Percentiles rank a stretch among this genome's conserved stretches.
phyloP scores from a whole-genome alignment of 1,140 invertebrate genomes.

The Druon quercuslanigerum region DNA sequence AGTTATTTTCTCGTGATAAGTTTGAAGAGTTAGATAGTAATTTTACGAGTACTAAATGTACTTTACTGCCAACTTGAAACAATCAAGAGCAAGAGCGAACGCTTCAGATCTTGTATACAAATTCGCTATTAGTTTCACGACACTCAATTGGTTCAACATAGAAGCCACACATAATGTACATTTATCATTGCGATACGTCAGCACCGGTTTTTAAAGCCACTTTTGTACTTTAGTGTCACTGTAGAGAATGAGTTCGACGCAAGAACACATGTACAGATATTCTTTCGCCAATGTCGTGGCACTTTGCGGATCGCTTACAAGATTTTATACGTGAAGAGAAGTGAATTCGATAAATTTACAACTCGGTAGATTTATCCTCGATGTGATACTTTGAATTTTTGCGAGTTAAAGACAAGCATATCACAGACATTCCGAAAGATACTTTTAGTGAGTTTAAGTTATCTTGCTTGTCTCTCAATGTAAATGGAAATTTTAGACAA shows the following conservation, averaged over 20 bases:
- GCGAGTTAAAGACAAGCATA: constrained; percentile 21
- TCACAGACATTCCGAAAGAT: constrained; percentile 24
- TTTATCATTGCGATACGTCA: constrained; percentile 42
- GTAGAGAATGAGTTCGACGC: constrained; percentile 22
- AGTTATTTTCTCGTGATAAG: too few relatives aligned
- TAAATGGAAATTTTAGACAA: background rate
- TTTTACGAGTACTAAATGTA: constrained; percentile 2
- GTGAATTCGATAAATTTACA: background rate
- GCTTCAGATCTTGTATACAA: background rate
- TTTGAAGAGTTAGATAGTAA: background rate
- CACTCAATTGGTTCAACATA: constrained; percentile 50
- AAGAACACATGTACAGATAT: constrained; percentile 48
- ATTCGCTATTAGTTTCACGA: constrained; percentile 4
- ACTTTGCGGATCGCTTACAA: constrained; percentile 35
- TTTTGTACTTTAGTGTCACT: constrained; percentile 26
- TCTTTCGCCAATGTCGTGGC: constrained; percentile 54
- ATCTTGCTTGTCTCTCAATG: background rate
- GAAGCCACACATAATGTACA: constrained; percentile 29
- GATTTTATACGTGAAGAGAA: constrained; percentile 38
- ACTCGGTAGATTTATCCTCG: background rate
- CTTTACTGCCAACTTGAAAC: background rate
- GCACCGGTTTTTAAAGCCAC: constrained; percentile 26
- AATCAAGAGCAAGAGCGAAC: background rate
- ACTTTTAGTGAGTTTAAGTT: background rate
- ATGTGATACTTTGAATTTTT: constrained; percentile 27